Evolutionary conservation across 2,797 vertebrate species (phyloP).

Genomic region (Etheostoma nigrum): DNA sequence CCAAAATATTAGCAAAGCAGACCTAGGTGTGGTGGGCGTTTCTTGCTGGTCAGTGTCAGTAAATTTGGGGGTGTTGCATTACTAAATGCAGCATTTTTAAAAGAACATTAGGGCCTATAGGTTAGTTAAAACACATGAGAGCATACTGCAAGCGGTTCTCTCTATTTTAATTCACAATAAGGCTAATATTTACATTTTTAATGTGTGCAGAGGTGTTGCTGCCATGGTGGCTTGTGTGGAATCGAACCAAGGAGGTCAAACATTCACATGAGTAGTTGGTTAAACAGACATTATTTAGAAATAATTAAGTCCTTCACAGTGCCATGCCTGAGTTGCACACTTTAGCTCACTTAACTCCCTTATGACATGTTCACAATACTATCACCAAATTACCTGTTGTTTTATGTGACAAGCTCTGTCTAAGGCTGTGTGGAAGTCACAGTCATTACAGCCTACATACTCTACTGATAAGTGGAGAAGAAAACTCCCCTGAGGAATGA

Average conservation of each 20-base stretch:
- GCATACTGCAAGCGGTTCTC: neutral
- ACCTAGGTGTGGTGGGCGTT: neutral
- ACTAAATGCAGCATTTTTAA: constrained; percentile 3
- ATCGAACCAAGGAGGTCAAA: constrained; percentile 24
- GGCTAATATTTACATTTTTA: neutral
- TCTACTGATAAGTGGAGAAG: constrained; percentile 68
- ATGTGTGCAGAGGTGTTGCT: neutral
- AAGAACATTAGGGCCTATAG: neutral
- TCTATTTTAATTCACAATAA: neutral
- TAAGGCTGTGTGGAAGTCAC: constrained; percentile 52
- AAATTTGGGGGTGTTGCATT: constrained; percentile 1
- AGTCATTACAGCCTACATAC: constrained; percentile 65
- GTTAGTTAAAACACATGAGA: neutral
- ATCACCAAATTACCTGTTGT: constrained; percentile 37
- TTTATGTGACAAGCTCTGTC: constrained; percentile 48
- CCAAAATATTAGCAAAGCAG: constrained; percentile 1
- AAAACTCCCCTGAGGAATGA: constrained; percentile 74
- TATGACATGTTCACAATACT: constrained; percentile 29
- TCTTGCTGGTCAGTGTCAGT: constrained; percentile 1
- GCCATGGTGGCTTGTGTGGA: neutral
- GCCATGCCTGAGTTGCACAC: constrained; percentile 14
- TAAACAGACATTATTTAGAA: constrained; percentile 10
- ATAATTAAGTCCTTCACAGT: constrained; percentile 20
- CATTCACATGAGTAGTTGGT: neutral
- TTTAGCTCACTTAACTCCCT: constrained; percentile 21